Conservation (phyloP, 30 jellyfish, hydroid and myxozoan genomes). For the Turritopsis dohrnii region DNA sequence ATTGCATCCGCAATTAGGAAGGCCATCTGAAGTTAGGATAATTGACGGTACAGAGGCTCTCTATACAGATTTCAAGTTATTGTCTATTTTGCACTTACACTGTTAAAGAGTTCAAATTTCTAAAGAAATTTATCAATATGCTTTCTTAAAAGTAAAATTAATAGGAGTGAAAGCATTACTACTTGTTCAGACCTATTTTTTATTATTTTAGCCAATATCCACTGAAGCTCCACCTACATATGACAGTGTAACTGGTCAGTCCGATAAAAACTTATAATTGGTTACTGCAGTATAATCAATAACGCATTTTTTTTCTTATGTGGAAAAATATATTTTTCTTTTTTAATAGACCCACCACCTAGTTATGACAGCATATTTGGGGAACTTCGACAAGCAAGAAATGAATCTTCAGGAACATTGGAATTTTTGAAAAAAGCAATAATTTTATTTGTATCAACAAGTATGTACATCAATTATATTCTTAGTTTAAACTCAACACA, state of each 20-base stretch:
- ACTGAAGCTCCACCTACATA: constrained; percentile 22
- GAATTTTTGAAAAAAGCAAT: constrained; percentile 52
- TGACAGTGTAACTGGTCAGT: constrained; percentile 30
- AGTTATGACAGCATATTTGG: constrained; percentile 80
- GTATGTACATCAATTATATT: constrained; percentile 30
- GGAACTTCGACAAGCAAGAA: constrained; percentile 69
- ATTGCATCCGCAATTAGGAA: too few relatives aligned
- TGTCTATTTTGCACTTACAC: too few relatives aligned
- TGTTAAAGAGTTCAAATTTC: too few relatives aligned
- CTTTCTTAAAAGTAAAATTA: too few relatives aligned
- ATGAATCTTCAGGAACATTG: constrained; percentile 57
- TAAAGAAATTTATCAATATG: too few relatives aligned
- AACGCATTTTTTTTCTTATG: neutral
- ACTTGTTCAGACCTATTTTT: too few relatives aligned
- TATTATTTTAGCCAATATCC: neutral
- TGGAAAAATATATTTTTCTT: neutral
- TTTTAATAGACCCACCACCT: constrained; percentile 67
- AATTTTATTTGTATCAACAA: constrained; percentile 50
- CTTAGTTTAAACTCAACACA: neutral
- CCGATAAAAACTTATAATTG: neutral
- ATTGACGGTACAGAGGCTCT: too few relatives aligned
- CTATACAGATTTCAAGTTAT: too few relatives aligned
- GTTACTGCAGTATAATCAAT: too few relatives aligned
- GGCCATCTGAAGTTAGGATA: too few relatives aligned
- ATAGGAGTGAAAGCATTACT: too few relatives aligned